Evolutionary conservation across 2,888 invertebrate genomes (phyloP).

Genomic region (Entomobrya multifasciata): DNA sequence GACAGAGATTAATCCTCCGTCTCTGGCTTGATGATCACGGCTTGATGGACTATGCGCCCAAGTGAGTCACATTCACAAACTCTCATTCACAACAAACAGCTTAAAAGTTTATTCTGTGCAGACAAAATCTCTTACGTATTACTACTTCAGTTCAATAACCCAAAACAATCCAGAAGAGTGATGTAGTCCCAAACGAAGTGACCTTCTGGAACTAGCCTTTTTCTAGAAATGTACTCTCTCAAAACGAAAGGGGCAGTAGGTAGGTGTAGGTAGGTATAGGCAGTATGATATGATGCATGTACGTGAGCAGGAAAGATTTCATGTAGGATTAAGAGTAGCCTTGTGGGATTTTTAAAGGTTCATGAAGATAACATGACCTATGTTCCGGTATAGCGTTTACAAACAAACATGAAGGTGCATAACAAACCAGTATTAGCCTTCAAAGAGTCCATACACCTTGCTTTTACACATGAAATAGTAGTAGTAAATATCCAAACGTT

Average conservation of each 20-base stretch:
- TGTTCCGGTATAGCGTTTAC: not conserved
- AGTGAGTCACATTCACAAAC: slow-evolving; percentile 81
- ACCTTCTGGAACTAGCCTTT: slow-evolving; percentile 6
- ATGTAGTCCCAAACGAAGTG: not conserved
- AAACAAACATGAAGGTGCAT: not conserved
- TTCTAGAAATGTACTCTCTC: too few relatives aligned
- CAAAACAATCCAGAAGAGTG: not conserved
- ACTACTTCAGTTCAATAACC: slow-evolving; percentile 1
- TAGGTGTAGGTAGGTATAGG: not conserved
- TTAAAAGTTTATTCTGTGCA: too few relatives aligned
- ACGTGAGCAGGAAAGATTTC: not conserved
- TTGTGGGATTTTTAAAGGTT: slow-evolving; percentile 40
- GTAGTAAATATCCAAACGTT: not conserved
- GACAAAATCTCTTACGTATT: not conserved
- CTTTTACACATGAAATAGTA: not conserved
- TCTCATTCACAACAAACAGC: not conserved
- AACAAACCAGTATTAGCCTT: slow-evolving; percentile 27
- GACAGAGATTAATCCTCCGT: slow-evolving; percentile 91
- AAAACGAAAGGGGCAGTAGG: slow-evolving; percentile 25
- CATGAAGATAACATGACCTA: not conserved
- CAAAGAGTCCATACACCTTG: slow-evolving; percentile 52
- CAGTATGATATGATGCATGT: not conserved
- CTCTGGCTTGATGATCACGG: slow-evolving; percentile 87
- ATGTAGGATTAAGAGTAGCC: slow-evolving; percentile 24
- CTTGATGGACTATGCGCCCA: slow-evolving; percentile 81